Evolutionary conservation across 2,113 vertebrate species (phyloP), one percentile per base, ranked within the genome.

Genomic region (Herpetotheres cachinnans): DNA sequence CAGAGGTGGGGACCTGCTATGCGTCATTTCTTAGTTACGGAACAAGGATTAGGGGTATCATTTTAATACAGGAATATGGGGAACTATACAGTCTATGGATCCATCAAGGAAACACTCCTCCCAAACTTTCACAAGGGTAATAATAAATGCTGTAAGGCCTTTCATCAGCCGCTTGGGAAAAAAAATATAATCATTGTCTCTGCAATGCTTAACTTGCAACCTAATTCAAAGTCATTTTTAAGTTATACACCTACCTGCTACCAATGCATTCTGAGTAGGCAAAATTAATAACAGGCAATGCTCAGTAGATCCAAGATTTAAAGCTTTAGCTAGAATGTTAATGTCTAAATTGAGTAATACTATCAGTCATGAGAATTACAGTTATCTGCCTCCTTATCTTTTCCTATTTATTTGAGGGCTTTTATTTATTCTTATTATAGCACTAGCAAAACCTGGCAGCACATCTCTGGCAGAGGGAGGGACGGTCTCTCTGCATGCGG

Each of bases 201-300:
- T 86, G 50, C 66, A 54, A 47, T 47, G 56, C 82, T 81, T 88
- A 56, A 84, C 19, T 56, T 84, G 47, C 55, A 90, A 78, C 83
- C 76, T 87, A 96, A 95, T 93, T 87, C 91, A 90, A 84, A 95
- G 50, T 90, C 0, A 83, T 95, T 92, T 94, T 76, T 63, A 94
- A 92, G 95, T 93, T 85, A 87, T 62, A 95, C 84, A 95, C 82
- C 94, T 96, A 90, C 84, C 66, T 92, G 55, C 87, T 96, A 92
- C 81, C 80, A 91, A 16, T 88, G 92, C 55, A 89, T 88, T 26
- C 47, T 94, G 95, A 96, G 82, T 46, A 52, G 84, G 78, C 93
- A 95, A 95, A 96, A 91, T 93, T 91, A 93, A 83, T 93, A 89
- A 89, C 67, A 89, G 81, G 49, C 85, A 93, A 93, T 86, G 89